Conservation (phyloP, 2,113 vertebrate genomes). For the Carettochelys insculpta region DNA sequence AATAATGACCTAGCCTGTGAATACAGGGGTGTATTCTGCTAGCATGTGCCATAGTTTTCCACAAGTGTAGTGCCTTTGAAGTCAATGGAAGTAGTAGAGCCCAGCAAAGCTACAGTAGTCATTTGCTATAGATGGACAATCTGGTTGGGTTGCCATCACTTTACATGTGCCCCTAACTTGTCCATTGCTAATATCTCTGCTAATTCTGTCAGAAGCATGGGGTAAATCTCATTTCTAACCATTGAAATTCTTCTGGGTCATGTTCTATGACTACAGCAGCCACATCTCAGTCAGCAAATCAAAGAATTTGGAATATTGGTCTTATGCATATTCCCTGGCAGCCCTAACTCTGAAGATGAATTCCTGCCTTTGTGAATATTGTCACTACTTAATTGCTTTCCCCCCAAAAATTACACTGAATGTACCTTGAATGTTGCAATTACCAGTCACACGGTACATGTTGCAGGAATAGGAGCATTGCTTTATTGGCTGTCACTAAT, state of each 20-base stretch:
- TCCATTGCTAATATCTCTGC: not conserved
- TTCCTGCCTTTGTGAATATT: not conserved
- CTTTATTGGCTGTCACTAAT: not conserved
- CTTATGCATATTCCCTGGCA: not conserved
- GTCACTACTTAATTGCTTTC: fast-evolving
- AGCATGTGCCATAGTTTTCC: not conserved
- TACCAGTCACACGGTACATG: fast-evolving
- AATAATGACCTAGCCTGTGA: not conserved
- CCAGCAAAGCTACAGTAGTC: too few species aligned
- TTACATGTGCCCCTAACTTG: not conserved
- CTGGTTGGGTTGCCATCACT: not conserved
- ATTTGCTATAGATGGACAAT: not conserved
- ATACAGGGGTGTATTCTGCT: not conserved
- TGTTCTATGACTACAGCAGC: not conserved
- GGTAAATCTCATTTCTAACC: not conserved
- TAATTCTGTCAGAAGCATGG: not conserved
- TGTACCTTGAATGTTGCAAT: not conserved
- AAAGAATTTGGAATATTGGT: not conserved
- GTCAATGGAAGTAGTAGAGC: not conserved
- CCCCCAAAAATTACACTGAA: too few species aligned
- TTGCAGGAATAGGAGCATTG: not conserved
- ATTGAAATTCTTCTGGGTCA: not conserved
- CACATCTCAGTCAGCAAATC: not conserved
- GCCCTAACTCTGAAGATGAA: not conserved
- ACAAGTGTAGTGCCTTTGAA: not conserved